Base-by-base conservation (phyloP, 1,140 invertebrate species). In the Cepaea nemoralis region DNA sequence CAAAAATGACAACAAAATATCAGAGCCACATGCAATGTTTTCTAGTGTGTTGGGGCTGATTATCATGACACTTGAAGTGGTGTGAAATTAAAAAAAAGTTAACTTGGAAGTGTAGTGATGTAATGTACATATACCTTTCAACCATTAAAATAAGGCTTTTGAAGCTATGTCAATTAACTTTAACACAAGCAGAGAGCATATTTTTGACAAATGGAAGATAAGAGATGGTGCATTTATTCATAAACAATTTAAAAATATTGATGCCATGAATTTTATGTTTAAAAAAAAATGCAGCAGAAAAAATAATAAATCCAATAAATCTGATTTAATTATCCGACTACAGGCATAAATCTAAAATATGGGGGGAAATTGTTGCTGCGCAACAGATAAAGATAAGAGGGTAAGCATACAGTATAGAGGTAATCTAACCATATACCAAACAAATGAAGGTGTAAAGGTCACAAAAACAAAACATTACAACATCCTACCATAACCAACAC, bases 211-310 rank as follows among this genome's bases (percentile, higher is more conserved):
- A 55, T n/a, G 42, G 42, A 45, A 10, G 42, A 45, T 19, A n/a
- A 59, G 59, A 63, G 59, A 63, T 63, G 59, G 59, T 63, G 59
- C 59, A 63, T 63, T 63, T 63, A 31, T 63, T 5, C 19, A 8
- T 24, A 55, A 19, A 55, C 19, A 55, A 8, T 10, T 10, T 10
- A 55, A 55, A 55, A 55, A 55, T 10, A 55, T 55, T 55, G n/a
- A 22, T 24, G n/a, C 8, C n/a, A 24, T 55, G 50, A 24, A 19
- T 55, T 55, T 10, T 2, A 55, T 55, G n/a, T n/a, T n/a, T n/a
- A n/a, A n/a, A 55, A 55, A 14, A 55, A 55, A 55, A 19, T 45
- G 42, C 8, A 45, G 8, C 42, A 45, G 42, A n/a, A n/a, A n/a
- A n/a, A n/a, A n/a, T n/a, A n/a, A n/a, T n/a, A n/a, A n/a, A n/a